Evolutionary conservation across 2,113 vertebrate genomes (phyloP), one percentile per base, ranked within the genome.

Genomic region (Pseudopodoces humilis): DNA sequence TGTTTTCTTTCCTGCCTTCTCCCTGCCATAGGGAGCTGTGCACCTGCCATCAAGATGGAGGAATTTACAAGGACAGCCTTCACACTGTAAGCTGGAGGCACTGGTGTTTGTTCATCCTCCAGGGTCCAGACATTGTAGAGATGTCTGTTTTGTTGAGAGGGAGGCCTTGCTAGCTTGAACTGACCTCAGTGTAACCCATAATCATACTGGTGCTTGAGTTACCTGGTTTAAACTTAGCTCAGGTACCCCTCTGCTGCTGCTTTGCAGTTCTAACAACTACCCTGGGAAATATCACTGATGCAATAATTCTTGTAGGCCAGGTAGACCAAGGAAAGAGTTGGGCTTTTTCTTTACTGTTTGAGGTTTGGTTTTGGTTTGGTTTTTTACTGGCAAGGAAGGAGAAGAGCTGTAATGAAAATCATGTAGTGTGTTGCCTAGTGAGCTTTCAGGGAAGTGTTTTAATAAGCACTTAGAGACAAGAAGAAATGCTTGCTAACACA

Each of bases 1-100:
- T 84, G 27, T 89, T 95, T 95, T 74, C 74, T 90, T 87, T 96
- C 84, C 63, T 90, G 72, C 93, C 89, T 83, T 92, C 91, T 96
- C 93, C 93, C 86, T 94, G 2, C 30, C 17, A 1, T 62, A 58
- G 86, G 91, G 93, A 92, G 93, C 80, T 92, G 10, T 80, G 86
- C 71, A 53, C 53, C 68, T 86, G 80, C 91, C 64, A 41, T 65
- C 67, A 31, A 35, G 71, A 67, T 58, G 91, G 83, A 83, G 71
- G 80, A 88, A 59, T 88, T 92, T 88, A 50, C 86, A 94, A 86
- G 83, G 68, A 69, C 80, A 92, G 83, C 83, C 59, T 83, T 95
- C n/a, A 20, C 76, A 58, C 46, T 88, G 53, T 90, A 74, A 88
- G 63, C 79, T 95, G 86, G 50, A 95, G 93, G 91, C 83, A 44